These are phyloP conservation scores for Pelusios castaneus DNA, from an alignment of 2,113 vertebrate genomes.

Conservation along the genomic window DNA sequence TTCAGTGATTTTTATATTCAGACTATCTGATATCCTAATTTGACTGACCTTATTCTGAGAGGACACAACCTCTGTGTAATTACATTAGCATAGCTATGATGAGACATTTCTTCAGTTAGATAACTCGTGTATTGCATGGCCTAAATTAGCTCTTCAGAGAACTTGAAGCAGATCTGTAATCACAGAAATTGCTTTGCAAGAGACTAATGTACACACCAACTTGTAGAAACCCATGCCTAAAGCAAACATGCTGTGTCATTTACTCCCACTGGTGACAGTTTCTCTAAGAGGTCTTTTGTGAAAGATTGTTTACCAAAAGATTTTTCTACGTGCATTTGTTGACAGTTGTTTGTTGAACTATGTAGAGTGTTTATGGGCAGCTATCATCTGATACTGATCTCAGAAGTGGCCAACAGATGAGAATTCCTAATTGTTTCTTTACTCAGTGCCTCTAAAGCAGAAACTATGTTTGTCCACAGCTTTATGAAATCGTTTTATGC, in stretches of 20 bases:
- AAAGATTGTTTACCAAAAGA: slow-evolving; percentile 31
- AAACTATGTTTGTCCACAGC: background rate
- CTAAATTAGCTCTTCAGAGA: background rate
- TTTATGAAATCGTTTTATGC: background rate
- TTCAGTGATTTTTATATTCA: background rate
- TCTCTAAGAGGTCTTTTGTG: slow-evolving; percentile 20
- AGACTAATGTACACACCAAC: background rate
- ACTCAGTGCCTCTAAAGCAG: background rate
- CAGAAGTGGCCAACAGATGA: background rate
- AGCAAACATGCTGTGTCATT: background rate
- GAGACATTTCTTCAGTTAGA: background rate
- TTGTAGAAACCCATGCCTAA: slow-evolving; percentile 16
- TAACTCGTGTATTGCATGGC: background rate
- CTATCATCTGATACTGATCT: background rate
- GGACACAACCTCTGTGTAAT: background rate
- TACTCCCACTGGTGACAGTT: background rate
- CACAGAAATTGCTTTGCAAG: slow-evolving; percentile 18
- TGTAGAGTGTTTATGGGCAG: slow-evolving; percentile 20
- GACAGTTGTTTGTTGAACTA: slow-evolving; percentile 21
- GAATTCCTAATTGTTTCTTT: background rate
- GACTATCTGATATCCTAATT: background rate
- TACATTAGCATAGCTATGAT: background rate
- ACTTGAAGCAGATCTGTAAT: background rate
- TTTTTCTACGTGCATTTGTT: background rate
- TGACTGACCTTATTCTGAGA: background rate